Evolutionary conservation across 2,888 invertebrate genomes (phyloP).

Genomic region (Pyrochroa serraticornis): DNA sequence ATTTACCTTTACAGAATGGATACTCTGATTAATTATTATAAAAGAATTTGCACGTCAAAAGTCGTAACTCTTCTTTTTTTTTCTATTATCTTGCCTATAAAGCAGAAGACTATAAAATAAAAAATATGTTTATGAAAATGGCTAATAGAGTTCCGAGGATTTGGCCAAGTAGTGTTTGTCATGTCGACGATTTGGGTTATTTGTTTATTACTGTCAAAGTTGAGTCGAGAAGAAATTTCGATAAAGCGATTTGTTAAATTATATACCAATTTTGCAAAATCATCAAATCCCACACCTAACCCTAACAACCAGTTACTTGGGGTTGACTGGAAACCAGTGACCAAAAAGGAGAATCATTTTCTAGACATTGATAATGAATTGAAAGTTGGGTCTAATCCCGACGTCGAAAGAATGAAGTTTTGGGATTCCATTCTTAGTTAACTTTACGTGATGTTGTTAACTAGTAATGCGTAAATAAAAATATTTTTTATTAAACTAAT

Average conservation of each 20-base stretch:
- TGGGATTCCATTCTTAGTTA: neutral
- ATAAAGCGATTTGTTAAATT: too few relatives aligned
- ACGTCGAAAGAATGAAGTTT: constrained; percentile 5
- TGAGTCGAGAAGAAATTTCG: too few relatives aligned
- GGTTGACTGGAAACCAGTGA: constrained; percentile 13
- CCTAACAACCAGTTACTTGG: constrained; percentile 26
- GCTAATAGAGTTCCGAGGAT: too few relatives aligned
- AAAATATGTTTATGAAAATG: too few relatives aligned
- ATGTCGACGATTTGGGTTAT: too few relatives aligned
- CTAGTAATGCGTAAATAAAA: neutral
- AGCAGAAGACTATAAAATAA: constrained; percentile 17
- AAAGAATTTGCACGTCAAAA: constrained; percentile 39
- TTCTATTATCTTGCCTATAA: constrained; percentile 38
- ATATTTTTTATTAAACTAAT: too few relatives aligned
- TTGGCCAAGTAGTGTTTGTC: too few relatives aligned
- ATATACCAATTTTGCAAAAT: neutral
- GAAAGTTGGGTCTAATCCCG: neutral
- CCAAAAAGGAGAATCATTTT: constrained; percentile 5
- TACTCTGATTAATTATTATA: constrained; percentile 44
- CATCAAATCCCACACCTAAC: constrained; percentile 29
- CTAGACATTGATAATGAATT: constrained; percentile 13
- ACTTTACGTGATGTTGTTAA: neutral
- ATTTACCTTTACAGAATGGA: constrained; percentile 48
- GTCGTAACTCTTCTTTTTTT: constrained; percentile 31
- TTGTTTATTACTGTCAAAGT: too few relatives aligned